Evolutionary conservation across 2,797 vertebrate species (phyloP).

Genomic region (Halcyon badia): DNA sequence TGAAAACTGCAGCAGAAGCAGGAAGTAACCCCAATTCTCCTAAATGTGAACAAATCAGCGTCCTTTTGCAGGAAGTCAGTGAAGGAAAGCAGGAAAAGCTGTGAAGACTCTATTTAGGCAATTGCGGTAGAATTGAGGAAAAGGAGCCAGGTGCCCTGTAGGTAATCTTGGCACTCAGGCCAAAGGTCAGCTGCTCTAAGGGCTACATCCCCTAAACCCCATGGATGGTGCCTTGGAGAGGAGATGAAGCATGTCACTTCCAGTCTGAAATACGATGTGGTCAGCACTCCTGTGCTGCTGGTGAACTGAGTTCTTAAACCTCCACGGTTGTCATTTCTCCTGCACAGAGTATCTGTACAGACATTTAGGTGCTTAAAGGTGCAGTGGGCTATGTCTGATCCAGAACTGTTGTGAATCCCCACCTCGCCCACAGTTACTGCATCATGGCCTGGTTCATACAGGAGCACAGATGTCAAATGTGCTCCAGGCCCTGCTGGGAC

Average conservation of each 20-base stretch:
- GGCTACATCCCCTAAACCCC: neutral
- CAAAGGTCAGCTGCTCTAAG: neutral
- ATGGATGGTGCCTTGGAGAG: accelerated
- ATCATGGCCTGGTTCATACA: neutral
- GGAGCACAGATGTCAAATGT: neutral
- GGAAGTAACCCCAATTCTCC: neutral
- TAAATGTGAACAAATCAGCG: slow-evolving; percentile 18
- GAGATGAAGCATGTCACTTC: neutral
- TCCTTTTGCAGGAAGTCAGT: neutral
- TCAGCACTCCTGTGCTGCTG: neutral
- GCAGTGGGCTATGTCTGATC: neutral
- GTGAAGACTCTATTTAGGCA: neutral
- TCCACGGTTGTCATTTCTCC: accelerated
- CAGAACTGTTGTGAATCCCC: accelerated
- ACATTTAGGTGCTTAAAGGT: neutral
- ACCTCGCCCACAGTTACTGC: accelerated
- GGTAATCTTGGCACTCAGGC: neutral
- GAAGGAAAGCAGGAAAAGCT: neutral
- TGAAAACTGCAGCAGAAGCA: slow-evolving; percentile 46
- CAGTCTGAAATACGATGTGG: accelerated
- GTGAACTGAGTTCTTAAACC: neutral
- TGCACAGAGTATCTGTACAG: neutral
- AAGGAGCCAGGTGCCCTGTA: neutral
- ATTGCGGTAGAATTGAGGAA: neutral
- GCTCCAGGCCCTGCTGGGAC: neutral